These are phyloP conservation scores for Kradibia gibbosae DNA, from an alignment of 1,140 invertebrate genomes.

Conservation along the genomic window DNA sequence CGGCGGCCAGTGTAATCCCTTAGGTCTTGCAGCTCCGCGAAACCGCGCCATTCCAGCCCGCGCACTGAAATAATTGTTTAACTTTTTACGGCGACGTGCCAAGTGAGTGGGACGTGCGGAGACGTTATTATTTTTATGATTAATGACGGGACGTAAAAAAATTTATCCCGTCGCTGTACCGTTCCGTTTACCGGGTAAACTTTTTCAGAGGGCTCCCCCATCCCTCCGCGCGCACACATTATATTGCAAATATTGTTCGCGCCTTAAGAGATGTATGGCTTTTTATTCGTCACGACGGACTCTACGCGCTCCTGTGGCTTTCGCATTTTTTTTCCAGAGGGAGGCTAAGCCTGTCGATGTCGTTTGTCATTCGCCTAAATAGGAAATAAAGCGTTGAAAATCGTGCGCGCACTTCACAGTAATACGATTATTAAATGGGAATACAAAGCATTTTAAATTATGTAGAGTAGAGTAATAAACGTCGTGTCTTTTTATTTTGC, in stretches of 20 bases:
- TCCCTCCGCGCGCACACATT: no score
- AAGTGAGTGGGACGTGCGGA: background rate
- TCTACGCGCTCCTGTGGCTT: no score
- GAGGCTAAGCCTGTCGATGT: background rate
- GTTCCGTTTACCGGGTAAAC: no score
- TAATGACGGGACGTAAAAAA: background rate
- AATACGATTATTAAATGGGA: background rate
- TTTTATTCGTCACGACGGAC: no score
- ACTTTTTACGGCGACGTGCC: background rate
- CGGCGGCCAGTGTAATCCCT: no score
- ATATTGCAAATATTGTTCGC: no score
- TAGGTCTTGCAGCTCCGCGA: no score
- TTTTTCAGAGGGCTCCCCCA: no score
- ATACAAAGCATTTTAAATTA: background rate
- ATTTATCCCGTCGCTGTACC: background rate
- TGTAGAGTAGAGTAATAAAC: background rate
- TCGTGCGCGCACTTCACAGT: background rate
- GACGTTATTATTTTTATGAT: slow-evolving; percentile 2
- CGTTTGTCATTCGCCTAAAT: background rate
- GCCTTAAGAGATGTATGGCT: no score
- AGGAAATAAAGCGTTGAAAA: background rate
- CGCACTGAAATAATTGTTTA: background rate
- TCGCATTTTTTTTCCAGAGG: background rate
- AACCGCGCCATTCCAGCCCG: background rate
- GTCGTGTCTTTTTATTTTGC: background rate